Evolutionary conservation across 2,888 invertebrate species (phyloP).

Genomic region (Campaea margaritaria): DNA sequence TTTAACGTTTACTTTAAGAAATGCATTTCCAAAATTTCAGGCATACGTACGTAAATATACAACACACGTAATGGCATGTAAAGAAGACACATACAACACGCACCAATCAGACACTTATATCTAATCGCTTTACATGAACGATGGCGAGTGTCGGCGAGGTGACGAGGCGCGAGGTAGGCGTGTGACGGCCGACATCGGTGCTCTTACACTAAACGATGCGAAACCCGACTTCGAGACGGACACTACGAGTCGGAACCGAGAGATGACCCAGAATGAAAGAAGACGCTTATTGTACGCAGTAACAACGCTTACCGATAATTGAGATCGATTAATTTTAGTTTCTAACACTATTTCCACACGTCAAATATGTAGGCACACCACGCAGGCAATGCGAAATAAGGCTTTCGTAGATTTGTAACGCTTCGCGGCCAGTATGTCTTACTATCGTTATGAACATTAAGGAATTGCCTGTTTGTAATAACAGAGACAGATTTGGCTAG

Average conservation of each 20-base stretch:
- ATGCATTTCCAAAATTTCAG: conserved; percentile 78
- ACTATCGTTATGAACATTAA: conserved; percentile 26
- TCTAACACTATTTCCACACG: conserved; percentile 74
- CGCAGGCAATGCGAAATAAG: conserved; percentile 83
- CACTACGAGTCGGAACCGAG: conserved; percentile 44
- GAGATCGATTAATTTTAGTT: conserved; percentile 81
- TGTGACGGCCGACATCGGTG: conserved; percentile 4
- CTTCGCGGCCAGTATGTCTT: conserved; percentile 58
- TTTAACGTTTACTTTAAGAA: conserved; percentile 78
- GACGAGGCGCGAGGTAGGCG: conserved; percentile 7
- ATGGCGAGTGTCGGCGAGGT: conserved; percentile 18
- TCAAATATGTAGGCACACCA: conserved; percentile 77
- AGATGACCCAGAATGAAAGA: conserved; percentile 51
- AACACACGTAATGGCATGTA: conserved; percentile 74
- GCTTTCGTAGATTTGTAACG: conserved; percentile 69
- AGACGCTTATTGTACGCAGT: conserved; percentile 66
- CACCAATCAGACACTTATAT: conserved; percentile 71
- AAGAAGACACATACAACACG: conserved; percentile 79
- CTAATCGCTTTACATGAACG: conserved; percentile 28
- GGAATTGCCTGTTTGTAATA: conserved; percentile 39
- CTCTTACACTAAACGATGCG: conserved; percentile 20
- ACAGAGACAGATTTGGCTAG: conserved; percentile 57
- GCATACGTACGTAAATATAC: conserved; percentile 75
- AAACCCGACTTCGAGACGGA: conserved; percentile 53
- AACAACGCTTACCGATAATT: conserved; percentile 79